A percentile compares a stretch with the other conserved stretches of the same genome.
Evolutionary conservation across 2,888 invertebrate genomes (phyloP).

Genomic region (Hyppa rectilinea): DNA sequence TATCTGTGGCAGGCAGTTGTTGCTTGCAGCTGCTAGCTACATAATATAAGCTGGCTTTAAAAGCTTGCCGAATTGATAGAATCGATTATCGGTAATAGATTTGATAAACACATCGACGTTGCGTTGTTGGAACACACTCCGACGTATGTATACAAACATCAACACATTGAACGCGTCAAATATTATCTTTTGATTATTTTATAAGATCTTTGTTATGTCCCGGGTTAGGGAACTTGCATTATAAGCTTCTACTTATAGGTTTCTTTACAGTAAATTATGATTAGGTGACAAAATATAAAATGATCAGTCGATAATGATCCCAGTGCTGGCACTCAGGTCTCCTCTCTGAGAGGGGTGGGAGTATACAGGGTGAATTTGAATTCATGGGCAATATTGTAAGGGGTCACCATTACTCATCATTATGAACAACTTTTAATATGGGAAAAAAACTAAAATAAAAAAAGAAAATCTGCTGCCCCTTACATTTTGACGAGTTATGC

Average conservation of each 20-base stretch:
- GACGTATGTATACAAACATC: slow-evolving; percentile 20
- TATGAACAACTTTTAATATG: too few relatives aligned
- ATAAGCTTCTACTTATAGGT: slow-evolving; percentile 7
- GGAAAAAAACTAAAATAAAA: too few relatives aligned
- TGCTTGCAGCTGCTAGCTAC: neutral
- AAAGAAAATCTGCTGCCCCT: too few relatives aligned
- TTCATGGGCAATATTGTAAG: too few relatives aligned
- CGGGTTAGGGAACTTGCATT: slow-evolving; percentile 9
- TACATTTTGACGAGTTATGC: too few relatives aligned
- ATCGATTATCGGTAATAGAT: neutral
- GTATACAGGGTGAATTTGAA: too few relatives aligned
- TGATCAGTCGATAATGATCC: neutral
- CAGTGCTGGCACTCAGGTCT: neutral
- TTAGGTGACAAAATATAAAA: slow-evolving; percentile 2
- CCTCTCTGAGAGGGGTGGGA: too few relatives aligned
- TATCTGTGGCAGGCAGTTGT: too few relatives aligned
- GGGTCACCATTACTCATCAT: too few relatives aligned
- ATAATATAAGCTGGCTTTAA: neutral
- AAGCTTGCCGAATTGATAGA: neutral
- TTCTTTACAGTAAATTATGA: slow-evolving; percentile 1
- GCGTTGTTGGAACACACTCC: slow-evolving; percentile 26
- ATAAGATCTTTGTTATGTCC: slow-evolving; percentile 34
- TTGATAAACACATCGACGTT: slow-evolving; percentile 11
- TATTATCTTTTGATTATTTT: slow-evolving; percentile 50
- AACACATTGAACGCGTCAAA: slow-evolving; percentile 31